These are phyloP conservation scores for Anarrhichthys ocellatus DNA, from an alignment of 2,113 vertebrate genomes.

Conservation along the genomic window DNA sequence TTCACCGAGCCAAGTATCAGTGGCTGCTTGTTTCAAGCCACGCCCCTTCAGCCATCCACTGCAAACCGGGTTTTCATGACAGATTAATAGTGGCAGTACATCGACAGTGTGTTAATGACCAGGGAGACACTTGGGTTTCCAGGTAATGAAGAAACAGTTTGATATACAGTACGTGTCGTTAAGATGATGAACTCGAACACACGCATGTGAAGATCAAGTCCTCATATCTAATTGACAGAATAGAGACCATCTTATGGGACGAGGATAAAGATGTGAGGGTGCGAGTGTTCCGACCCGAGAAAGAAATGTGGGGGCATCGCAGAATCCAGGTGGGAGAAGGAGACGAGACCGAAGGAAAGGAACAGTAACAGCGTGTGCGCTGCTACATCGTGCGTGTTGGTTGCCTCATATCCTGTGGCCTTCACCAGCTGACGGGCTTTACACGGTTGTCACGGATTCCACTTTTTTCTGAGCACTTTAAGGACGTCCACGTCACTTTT, in stretches of 20 bases:
- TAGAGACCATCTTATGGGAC: too few species aligned
- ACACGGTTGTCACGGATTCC: too few species aligned
- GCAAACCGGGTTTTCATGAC: slow-evolving; percentile 21
- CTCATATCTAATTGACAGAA: too few species aligned
- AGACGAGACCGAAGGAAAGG: neutral
- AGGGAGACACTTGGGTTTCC: neutral
- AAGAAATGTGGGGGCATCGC: neutral
- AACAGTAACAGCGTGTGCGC: too few species aligned
- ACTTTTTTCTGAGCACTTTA: neutral
- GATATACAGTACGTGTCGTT: neutral
- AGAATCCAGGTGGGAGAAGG: neutral
- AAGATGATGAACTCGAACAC: too few species aligned
- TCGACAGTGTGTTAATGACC: slow-evolving; percentile 4
- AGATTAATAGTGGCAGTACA: slow-evolving; percentile 38
- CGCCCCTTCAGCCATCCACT: slow-evolving; percentile 6
- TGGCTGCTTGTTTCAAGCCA: slow-evolving; percentile 14
- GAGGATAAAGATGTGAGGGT: neutral
- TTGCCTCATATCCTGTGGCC: too few species aligned
- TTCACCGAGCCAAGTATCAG: slow-evolving; percentile 34
- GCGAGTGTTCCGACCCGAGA: neutral
- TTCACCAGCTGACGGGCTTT: too few species aligned
- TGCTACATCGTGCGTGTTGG: too few species aligned
- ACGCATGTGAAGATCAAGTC: too few species aligned
- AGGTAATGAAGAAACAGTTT: slow-evolving; percentile 2
- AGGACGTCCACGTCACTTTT: neutral